Evolutionary conservation across 2,797 vertebrate species (phyloP), one percentile per base, ranked within the genome.

Genomic region (Pangasius djambal): DNA sequence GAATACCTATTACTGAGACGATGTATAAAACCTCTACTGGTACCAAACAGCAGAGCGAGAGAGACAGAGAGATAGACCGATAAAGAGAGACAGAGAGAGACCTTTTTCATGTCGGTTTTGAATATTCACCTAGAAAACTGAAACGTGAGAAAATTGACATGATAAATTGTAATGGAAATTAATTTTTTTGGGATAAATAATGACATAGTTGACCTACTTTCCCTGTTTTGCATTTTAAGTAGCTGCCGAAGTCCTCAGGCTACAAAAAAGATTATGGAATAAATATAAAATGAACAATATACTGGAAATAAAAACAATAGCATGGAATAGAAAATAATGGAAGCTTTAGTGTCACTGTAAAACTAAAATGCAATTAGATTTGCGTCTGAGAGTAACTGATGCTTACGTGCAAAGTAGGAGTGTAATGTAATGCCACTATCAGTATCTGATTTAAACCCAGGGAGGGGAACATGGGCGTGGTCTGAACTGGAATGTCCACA

Each of bases 1-100:
- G 93, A 94, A 94, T 93, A 91, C 87, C 86, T 91, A 94, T 94
- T 94, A 95, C 91, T 91, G 92, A 95, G 93, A 95, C 92, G 67
- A 94, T 93, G 93, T 95, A 93, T 95, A 94, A 94, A 65, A 90
- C 86, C 92, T 86, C 92, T 79, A 65, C 90, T 90, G 88, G 92
- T 93, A 83, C 34, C 77, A 92, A 61, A 37, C 18, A 61, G 9
- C 4, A 40, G 57, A 83, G 20, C 63, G 12, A 61, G 57, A 44
- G 37, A 83, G 57, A 44, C 10, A 74, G 9, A 20, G 28, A 78
- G 28, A 57, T 0, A 34, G 2, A 57, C 2, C 34, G n/a, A 81
- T 6, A 20, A 1, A 57, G n/a, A 57, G 8, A 48, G 22, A 48
- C 0, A 78, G 12, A 78, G 5, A 6, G 13, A 31, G 44, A 78